Evolutionary conservation across 2,797 vertebrate species (phyloP).

Genomic region (Cichlasoma orientale): DNA sequence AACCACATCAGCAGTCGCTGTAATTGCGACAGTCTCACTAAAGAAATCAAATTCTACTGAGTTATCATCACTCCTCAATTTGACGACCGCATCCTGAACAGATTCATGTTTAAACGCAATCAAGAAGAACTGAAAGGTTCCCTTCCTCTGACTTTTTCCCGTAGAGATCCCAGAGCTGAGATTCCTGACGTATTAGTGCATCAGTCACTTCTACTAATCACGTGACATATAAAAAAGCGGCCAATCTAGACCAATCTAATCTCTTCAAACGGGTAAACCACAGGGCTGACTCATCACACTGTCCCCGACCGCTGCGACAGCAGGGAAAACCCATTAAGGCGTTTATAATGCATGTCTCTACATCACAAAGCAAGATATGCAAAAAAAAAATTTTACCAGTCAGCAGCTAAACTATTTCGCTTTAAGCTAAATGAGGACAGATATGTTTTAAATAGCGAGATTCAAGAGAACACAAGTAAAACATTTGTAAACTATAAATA

Average conservation of each 20-base stretch:
- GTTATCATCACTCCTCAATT: background rate
- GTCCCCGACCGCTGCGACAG: conserved; percentile 31
- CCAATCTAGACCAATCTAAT: conserved; percentile 10
- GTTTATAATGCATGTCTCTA: conserved; percentile 21
- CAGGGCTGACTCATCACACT: background rate
- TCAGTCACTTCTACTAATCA: background rate
- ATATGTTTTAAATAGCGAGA: background rate
- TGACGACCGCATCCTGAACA: background rate
- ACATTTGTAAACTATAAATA: background rate
- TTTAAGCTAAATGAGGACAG: background rate
- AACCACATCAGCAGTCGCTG: background rate
- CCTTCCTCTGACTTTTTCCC: background rate
- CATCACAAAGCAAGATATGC: conserved; percentile 18
- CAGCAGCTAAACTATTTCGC: background rate
- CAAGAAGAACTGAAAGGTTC: background rate
- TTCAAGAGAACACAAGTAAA: background rate
- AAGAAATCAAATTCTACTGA: background rate
- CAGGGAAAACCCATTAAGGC: conserved; percentile 29
- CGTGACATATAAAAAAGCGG: conserved; percentile 4
- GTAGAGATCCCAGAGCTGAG: conserved; percentile 52
- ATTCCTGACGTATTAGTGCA: conserved; percentile 39
- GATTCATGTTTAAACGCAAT: conserved; percentile 1
- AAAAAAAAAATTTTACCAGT: no score
- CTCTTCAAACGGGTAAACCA: conserved; percentile 31
- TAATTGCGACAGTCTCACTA: background rate